A percentile compares a stretch with the other conserved stretches of the same genome.
phyloP scores from a whole-genome alignment of 2,888 invertebrate species.

The Baronia brevicornis region DNA sequence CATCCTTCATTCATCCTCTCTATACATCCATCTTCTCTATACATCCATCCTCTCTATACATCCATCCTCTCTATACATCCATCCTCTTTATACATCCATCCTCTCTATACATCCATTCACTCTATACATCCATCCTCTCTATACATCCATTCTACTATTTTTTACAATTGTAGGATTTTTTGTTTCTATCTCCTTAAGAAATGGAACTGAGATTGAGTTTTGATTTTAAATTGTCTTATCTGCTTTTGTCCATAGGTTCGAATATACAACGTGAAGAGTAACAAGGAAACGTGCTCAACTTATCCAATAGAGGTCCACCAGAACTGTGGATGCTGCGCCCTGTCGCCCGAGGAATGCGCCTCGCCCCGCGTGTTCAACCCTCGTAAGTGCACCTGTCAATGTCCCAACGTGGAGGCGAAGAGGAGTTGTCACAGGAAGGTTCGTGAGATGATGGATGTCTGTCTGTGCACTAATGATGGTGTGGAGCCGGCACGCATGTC shows the following conservation, averaged over 20 bases:
- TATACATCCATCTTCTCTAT: too few species aligned
- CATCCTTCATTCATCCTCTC: too few species aligned
- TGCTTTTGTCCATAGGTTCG: conserved; percentile 42
- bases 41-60: too few species aligned
- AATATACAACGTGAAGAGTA: conserved; percentile 53
- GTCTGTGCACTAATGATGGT: conserved; percentile 52
- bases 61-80: too few species aligned
- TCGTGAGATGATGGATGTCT: conserved; percentile 71
- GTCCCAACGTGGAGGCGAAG: conserved; percentile 58
- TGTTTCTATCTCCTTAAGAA: conserved; percentile 1
- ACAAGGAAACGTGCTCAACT: conserved; percentile 54
- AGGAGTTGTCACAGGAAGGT: conserved; percentile 61
- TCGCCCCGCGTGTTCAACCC: conserved; percentile 52
- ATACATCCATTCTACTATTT: too few species aligned
- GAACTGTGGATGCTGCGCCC: conserved; percentile 53
- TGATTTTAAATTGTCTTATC: background rate
- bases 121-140: too few species aligned
- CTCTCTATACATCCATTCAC: too few species aligned
- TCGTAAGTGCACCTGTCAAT: conserved; percentile 71
- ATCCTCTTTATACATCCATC: too few species aligned
- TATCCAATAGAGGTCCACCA: conserved; percentile 57
- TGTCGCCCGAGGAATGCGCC: conserved; percentile 40
- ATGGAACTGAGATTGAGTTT: conserved; percentile 8
- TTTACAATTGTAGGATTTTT: background rate
- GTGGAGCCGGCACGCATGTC: conserved; percentile 38